Percentiles rank a stretch among this genome's conserved stretches.
Evolutionary conservation across 2,113 vertebrate species (phyloP).

Genomic region (Ptyas mucosa): DNA sequence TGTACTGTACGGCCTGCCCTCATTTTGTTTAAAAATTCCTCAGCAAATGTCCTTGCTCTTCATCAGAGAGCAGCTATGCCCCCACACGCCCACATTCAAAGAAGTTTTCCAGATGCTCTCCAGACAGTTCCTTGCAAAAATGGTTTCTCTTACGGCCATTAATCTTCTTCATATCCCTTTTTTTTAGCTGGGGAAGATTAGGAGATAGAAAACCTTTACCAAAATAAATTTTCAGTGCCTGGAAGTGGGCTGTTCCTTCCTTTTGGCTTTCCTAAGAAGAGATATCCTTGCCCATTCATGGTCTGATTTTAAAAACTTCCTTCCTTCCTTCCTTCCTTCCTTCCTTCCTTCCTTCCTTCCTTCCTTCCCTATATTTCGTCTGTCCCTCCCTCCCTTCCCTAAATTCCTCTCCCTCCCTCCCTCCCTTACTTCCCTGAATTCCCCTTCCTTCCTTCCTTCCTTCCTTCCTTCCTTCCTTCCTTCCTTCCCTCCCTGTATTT

Average conservation of each 20-base stretch:
- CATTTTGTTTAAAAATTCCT: neutral
- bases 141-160: neutral
- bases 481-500: no score
- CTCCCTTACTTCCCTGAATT: no score
- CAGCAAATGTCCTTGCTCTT: neutral
- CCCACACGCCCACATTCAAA: neutral
- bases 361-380: no score
- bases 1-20: neutral
- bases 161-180: neutral
- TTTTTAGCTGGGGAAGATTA: neutral
- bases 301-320: neutral
- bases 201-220: neutral
- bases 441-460: no score
- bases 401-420: neutral
- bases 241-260: accelerated
- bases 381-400: no score
- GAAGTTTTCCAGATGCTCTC: neutral
- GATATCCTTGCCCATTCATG: neutral
- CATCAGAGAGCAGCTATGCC: neutral
- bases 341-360: no score
- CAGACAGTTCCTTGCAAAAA: neutral
- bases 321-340: neutral
- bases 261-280: neutral
- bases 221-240: neutral
- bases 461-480: no score